These are phyloP conservation scores for Anas bahamensis DNA, from an alignment of 2,797 vertebrate genomes.

Conservation along the genomic window DNA sequence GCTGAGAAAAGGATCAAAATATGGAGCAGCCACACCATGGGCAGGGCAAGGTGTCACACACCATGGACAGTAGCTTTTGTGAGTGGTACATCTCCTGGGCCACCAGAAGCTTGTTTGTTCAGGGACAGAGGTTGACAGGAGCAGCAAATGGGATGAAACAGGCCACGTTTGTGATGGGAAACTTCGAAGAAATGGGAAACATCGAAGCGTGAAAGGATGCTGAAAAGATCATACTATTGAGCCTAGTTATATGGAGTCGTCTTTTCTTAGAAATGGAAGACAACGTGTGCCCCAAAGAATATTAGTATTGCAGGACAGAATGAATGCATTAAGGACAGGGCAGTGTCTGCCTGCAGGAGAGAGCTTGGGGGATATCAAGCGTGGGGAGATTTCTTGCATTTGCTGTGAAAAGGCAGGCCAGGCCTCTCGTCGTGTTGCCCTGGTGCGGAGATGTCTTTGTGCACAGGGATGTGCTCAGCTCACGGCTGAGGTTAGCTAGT, in stretches of 20 bases:
- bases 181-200: neutral
- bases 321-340: neutral
- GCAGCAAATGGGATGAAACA: neutral
- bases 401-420: neutral
- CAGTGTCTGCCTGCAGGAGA: neutral
- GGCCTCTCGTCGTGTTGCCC: neutral
- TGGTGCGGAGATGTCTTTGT: neutral
- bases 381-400: neutral
- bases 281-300: neutral
- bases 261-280: neutral
- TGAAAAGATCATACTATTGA: neutral
- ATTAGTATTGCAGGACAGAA: neutral
- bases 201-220: accelerated
- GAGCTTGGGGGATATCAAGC: neutral
- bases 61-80: neutral
- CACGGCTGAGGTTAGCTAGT: neutral
- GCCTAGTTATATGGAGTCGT: neutral
- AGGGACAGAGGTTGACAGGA: neutral
- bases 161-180: neutral
- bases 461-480: neutral
- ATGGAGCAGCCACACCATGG: neutral
- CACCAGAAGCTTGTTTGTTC: accelerated
- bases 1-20: neutral
- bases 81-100: neutral
- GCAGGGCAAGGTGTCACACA: neutral